phyloP scores from a whole-genome alignment of 2,113 vertebrate species.

The Meles meles region DNA sequence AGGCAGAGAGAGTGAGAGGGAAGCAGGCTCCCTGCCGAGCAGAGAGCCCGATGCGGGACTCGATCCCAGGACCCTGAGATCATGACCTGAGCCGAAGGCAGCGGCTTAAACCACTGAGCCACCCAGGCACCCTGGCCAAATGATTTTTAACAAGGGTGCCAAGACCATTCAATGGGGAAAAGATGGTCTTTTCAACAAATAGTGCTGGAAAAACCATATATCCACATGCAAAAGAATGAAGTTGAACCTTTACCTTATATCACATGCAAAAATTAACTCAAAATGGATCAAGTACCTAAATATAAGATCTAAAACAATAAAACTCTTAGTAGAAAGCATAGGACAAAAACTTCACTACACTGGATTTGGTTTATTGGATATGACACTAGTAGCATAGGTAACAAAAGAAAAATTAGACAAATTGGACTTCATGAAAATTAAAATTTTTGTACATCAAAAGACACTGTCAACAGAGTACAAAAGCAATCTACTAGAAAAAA shows the following conservation, averaged over 20 bases:
- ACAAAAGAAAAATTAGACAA: neutral
- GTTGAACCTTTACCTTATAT: neutral
- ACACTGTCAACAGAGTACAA: neutral
- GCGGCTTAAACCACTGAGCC: no score
- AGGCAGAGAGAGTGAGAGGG: no score
- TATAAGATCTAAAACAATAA: neutral
- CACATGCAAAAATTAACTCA: neutral
- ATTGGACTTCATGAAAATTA: neutral
- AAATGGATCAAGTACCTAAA: neutral
- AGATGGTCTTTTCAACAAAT: neutral
- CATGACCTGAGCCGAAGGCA: no score
- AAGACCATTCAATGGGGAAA: neutral
- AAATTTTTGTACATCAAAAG: neutral
- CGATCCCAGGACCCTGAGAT: no score
- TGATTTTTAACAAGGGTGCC: neutral
- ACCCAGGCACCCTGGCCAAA: no score
- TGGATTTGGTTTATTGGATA: neutral
- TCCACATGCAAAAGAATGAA: neutral
- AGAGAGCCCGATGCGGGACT: no score
- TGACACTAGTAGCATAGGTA: neutral
- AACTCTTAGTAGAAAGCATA: neutral
- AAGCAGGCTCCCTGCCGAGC: no score
- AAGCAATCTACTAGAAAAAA: neutral
- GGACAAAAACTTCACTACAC: neutral
- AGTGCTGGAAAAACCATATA: neutral